These are phyloP conservation scores for Halcyon senegalensis DNA, from an alignment of 2,113 vertebrate species.

Conservation along the genomic window DNA sequence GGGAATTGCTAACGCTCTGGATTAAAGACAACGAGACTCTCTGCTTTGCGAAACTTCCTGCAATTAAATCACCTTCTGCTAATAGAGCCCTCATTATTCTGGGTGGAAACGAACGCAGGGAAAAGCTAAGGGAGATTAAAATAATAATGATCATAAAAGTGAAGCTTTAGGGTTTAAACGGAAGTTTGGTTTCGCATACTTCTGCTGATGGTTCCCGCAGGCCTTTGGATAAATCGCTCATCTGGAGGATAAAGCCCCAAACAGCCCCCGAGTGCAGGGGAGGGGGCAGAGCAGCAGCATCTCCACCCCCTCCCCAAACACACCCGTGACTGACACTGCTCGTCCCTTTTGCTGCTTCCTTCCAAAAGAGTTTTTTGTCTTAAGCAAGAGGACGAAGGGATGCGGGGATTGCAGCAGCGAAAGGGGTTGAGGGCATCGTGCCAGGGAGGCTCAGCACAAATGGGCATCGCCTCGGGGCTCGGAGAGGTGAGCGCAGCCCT, in stretches of 20 bases:
- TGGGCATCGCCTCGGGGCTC: neutral
- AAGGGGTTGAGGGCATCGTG: neutral
- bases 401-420: neutral
- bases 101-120: neutral
- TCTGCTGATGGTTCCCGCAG: neutral
- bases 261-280: neutral
- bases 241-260: neutral
- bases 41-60: neutral
- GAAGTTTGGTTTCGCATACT: neutral
- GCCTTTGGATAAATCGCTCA: neutral
- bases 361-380: neutral
- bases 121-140: neutral
- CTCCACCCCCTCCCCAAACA: neutral
- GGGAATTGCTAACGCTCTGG: constrained; percentile 37
- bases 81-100: neutral
- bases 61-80: constrained; percentile 37
- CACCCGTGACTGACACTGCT: accelerated
- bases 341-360: too few relatives aligned
- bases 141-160: neutral
- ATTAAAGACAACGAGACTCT: neutral
- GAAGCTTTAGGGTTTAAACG: neutral
- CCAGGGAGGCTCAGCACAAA: neutral
- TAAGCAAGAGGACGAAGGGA: neutral
- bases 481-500: neutral
- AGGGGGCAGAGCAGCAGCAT: neutral